Evolutionary conservation across 2,888 invertebrate genomes (phyloP).

Genomic region (Drosophila nr. fundita): DNA sequence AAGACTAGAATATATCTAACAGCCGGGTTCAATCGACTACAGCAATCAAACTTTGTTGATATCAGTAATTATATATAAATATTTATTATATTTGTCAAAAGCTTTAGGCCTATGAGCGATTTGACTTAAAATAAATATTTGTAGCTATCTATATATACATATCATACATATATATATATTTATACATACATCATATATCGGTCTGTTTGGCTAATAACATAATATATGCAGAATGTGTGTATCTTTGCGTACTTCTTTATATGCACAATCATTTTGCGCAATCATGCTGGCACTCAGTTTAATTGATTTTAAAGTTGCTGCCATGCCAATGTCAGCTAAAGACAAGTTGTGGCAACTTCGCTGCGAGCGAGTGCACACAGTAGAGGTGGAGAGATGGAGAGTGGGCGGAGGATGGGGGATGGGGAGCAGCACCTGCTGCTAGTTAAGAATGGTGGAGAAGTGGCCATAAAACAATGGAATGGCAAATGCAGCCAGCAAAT

Average conservation of each 20-base stretch:
- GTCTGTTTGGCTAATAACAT: neutral
- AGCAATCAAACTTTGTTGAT: neutral
- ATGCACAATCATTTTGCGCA: conserved; percentile 56
- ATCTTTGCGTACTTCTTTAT: conserved; percentile 5
- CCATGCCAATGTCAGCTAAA: conserved; percentile 20
- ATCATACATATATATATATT: neutral
- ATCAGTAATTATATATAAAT: neutral
- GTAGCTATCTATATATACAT: neutral
- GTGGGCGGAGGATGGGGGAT: no score
- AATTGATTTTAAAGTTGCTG: conserved; percentile 73
- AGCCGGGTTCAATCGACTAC: neutral
- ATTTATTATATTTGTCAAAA: neutral
- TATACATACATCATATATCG: neutral
- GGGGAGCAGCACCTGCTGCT: neutral
- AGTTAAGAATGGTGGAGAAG: conserved; percentile 8
- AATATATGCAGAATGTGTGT: conserved; percentile 3
- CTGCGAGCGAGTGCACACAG: neutral
- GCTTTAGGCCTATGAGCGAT: neutral
- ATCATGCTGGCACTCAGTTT: conserved; percentile 71
- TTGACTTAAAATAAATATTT: neutral
- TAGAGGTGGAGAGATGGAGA: no score
- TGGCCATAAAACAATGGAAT: conserved; percentile 47
- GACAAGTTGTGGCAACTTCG: conserved; percentile 25
- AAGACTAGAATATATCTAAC: neutral
- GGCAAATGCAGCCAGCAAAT: conserved; percentile 51